Conservation (phyloP, 1,140 invertebrate species). For the Scaptomyza graminum region DNA sequence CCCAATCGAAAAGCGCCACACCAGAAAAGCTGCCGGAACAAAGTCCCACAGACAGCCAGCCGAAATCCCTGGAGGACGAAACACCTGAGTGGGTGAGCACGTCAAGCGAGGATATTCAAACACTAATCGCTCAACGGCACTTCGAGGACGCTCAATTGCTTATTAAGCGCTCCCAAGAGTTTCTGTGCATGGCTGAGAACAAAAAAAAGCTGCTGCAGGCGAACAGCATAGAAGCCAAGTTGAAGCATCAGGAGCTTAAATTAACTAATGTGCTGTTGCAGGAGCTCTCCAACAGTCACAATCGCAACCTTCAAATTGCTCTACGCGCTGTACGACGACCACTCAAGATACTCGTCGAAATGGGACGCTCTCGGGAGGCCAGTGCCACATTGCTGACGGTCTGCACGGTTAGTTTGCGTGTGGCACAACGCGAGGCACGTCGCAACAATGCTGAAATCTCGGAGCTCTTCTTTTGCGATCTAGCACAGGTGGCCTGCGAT, state of each 20-base stretch:
- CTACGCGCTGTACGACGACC: slow-evolving; percentile 93
- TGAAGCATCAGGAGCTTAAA: slow-evolving; percentile 90
- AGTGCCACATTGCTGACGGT: slow-evolving; percentile 75
- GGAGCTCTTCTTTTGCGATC: slow-evolving; percentile 81
- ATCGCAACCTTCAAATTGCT: slow-evolving; percentile 96
- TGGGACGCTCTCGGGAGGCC: slow-evolving; percentile 77
- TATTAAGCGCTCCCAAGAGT: slow-evolving; percentile 90
- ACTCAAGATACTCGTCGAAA: slow-evolving; percentile 91
- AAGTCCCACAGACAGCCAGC: slow-evolving; percentile 66
- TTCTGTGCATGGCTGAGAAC: slow-evolving; percentile 81
- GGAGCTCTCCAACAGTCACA: slow-evolving; percentile 93
- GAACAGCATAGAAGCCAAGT: slow-evolving; percentile 84
- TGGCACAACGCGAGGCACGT: slow-evolving; percentile 78
- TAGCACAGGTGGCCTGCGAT: slow-evolving; percentile 81
- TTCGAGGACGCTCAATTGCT: slow-evolving; percentile 97
- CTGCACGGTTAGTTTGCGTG: slow-evolving; percentile 69
- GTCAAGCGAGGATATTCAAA: slow-evolving; percentile 97
- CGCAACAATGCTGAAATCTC: slow-evolving; percentile 81
- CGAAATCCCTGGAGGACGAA: slow-evolving; percentile 85
- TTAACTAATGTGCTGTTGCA: slow-evolving; percentile 94
- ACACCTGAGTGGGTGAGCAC: slow-evolving; percentile 95
- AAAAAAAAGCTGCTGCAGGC: slow-evolving; percentile 50
- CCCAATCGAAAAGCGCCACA: slow-evolving; percentile 73
- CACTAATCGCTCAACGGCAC: slow-evolving; percentile 97
- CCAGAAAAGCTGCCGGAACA: slow-evolving; percentile 62